A percentile compares a stretch with the other conserved stretches of the same genome.
Conservation (phyloP, 1,140 invertebrate genomes). For the Drosophila punjabiensis region DNA sequence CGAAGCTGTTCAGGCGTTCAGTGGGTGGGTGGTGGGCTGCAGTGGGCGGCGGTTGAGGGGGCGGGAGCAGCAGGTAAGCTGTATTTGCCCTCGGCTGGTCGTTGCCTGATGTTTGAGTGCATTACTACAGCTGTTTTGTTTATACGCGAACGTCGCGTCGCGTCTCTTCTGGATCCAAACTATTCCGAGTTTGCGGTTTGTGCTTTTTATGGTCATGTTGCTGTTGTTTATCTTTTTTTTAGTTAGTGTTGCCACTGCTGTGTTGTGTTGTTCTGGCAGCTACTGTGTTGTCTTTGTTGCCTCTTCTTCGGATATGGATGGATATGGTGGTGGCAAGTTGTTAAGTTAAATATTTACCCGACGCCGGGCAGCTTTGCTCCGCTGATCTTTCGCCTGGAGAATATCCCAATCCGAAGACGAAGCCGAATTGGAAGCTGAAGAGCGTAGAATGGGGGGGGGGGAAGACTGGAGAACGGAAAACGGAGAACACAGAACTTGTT, state of each 20-base stretch:
- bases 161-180: slow-evolving; percentile 33
- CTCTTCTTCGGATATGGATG: slow-evolving; percentile 43
- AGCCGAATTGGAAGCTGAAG: slow-evolving; percentile 15
- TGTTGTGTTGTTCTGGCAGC: slow-evolving; percentile 33
- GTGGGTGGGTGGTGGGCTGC: slow-evolving; percentile 1
- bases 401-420: slow-evolving; percentile 18
- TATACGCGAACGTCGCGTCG: slow-evolving; percentile 35
- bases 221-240: slow-evolving; percentile 11
- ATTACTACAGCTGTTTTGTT: slow-evolving; percentile 68
- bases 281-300: slow-evolving; percentile 36
- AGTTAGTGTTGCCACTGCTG: slow-evolving; percentile 26
- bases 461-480: not conserved
- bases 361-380: slow-evolving; percentile 41
- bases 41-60: slow-evolving; percentile 4
- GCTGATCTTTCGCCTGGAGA: slow-evolving; percentile 40
- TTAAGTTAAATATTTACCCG: slow-evolving; percentile 79
- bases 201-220: slow-evolving; percentile 70
- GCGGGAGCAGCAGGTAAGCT: slow-evolving; percentile 4
- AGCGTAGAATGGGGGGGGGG: not conserved
- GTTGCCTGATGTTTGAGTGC: slow-evolving; percentile 49
- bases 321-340: slow-evolving; percentile 59
- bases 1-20: not conserved
- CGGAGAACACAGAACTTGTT: slow-evolving; percentile 35
- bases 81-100: slow-evolving; percentile 39
- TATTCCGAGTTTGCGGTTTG: slow-evolving; percentile 57